Conservation (phyloP, 2,113 vertebrate species). For the Corythornis cristatus region DNA sequence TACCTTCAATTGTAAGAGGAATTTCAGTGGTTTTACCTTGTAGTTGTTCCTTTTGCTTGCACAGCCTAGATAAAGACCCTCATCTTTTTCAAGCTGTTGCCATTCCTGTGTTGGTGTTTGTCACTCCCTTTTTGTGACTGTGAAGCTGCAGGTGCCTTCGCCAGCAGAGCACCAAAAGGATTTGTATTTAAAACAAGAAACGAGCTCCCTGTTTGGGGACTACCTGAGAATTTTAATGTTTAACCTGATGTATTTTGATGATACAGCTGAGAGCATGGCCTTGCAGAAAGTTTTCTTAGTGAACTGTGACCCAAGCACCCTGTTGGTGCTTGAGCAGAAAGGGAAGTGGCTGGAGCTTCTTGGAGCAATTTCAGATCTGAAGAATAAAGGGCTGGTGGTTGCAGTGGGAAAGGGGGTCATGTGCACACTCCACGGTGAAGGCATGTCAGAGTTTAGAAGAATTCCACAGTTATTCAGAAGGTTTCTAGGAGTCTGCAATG, state of each 20-base stretch:
- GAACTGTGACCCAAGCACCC: not conserved
- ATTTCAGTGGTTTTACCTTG: not conserved
- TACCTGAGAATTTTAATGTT: not conserved
- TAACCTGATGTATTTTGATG: not conserved
- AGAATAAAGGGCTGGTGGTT: not conserved
- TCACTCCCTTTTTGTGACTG: not conserved
- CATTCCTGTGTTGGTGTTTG: not conserved
- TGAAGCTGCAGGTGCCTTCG: not conserved
- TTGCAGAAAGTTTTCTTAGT: not conserved
- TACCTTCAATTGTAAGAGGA: not conserved
- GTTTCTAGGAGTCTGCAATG: not conserved
- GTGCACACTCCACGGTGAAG: fast-evolving
- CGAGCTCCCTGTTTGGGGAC: not conserved
- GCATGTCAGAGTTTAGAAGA: not conserved
- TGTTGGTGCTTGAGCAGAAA: not conserved
- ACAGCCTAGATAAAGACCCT: not conserved
- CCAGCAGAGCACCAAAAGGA: not conserved
- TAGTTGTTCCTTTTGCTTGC: not conserved
- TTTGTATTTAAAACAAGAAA: not conserved
- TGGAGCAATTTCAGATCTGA: not conserved
- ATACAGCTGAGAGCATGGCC: not conserved
- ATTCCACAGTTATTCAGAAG: not conserved
- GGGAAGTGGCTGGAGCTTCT: not conserved
- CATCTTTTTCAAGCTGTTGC: not conserved
- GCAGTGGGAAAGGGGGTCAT: not conserved